Base-by-base conservation (phyloP, 53 echinoderm and acorn worm species). In the Luidia sarsii region DNA sequence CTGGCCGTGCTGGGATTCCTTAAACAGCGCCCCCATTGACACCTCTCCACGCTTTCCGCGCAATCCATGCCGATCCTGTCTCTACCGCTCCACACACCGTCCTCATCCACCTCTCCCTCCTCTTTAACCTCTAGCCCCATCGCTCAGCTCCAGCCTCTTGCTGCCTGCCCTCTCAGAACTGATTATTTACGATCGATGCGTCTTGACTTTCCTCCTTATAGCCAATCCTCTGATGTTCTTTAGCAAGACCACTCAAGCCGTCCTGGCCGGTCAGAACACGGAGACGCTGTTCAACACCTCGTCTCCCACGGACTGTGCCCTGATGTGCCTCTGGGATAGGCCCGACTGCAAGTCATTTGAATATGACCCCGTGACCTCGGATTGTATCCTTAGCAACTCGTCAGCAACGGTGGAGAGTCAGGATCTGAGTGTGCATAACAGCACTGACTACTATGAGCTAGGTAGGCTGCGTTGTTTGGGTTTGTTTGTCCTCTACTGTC, bases 161-260 rank as follows among this genome's bases (percentile, higher is more conserved):
- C n/a, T n/a, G n/a, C n/a, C n/a, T n/a, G n/a, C n/a, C n/a, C n/a
- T n/a, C n/a, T n/a, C n/a, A n/a, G n/a, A n/a, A n/a, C n/a, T n/a
- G n/a, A n/a, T n/a, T n/a, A n/a, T n/a, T n/a, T n/a, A n/a, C n/a
- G n/a, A n/a, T n/a, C n/a, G n/a, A n/a, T n/a, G n/a, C n/a, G n/a
- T n/a, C n/a, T n/a, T n/a, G n/a, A n/a, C n/a, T 56, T 43, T 67
- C 15, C 29, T 64, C 43, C 11, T 24, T 2, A 9, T 39, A 90
- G 87, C 65, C 28, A 66, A 86, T 35, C 87, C 87, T 22, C 52
- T 83, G 27, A 57, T 66, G 4, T 93, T 82, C 87, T 93, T 90
- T 74, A 83, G 28, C 8, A 25, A 22, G 25, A 53, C 66, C 11
- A 24, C 79, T 35, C 73, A 43, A 14, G 54, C 51, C 23, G 61